phyloP scores from a whole-genome alignment of 2,888 invertebrate genomes.

The Abrostola tripartita region DNA sequence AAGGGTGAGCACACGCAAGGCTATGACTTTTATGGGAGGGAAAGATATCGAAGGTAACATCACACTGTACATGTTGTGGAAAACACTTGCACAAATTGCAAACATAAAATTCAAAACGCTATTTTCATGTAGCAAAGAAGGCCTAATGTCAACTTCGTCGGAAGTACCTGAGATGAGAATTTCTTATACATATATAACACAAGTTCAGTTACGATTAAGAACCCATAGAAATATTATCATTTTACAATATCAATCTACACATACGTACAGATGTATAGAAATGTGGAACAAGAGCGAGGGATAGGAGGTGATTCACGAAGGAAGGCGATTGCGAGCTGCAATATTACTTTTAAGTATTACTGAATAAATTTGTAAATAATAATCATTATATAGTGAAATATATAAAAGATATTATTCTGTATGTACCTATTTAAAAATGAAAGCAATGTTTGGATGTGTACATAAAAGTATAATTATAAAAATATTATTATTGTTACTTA shows the following conservation, averaged over 20 bases:
- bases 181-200: constrained; percentile 20
- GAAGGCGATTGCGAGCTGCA: constrained; percentile 83
- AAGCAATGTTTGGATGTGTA: constrained; percentile 85
- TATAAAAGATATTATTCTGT: constrained; percentile 67
- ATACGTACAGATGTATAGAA: constrained; percentile 49
- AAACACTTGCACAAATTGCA: constrained; percentile 24
- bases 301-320: constrained; percentile 53
- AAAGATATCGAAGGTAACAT: constrained; percentile 42
- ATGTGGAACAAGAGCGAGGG: constrained; percentile 35
- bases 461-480: constrained; percentile 75
- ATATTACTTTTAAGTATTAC: constrained; percentile 85
- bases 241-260: constrained; percentile 23
- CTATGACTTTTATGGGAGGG: constrained; percentile 27
- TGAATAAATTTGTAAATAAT: constrained; percentile 79
- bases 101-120: constrained; percentile 23
- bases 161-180: constrained; percentile 26
- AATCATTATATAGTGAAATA: constrained; percentile 66
- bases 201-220: constrained; percentile 34
- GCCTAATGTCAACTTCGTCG: constrained; percentile 41
- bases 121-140: constrained; percentile 24
- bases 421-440: constrained; percentile 69
- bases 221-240: constrained; percentile 17
- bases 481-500: constrained; percentile 82
- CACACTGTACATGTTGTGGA: constrained; percentile 47
- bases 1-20: constrained; percentile 22